Evolutionary conservation across 1,140 invertebrate species (phyloP).

Genomic region (Trichonephila inaurata): DNA sequence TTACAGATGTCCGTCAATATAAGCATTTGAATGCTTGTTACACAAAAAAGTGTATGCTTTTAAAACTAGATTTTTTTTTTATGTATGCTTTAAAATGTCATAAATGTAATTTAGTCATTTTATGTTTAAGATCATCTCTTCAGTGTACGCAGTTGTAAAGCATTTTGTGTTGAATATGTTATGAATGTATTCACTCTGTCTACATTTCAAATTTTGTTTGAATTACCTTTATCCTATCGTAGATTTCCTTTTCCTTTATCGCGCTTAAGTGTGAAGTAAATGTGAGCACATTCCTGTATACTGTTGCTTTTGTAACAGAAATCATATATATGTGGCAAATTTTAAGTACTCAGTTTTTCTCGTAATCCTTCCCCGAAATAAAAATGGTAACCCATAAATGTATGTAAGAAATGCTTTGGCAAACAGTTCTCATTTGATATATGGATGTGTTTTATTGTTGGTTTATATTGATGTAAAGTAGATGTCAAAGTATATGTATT

Average conservation of each 20-base stretch:
- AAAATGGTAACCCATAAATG: too few relatives aligned
- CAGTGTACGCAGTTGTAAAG: slow-evolving; percentile 3
- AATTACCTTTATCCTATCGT: not conserved
- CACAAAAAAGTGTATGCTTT: not conserved
- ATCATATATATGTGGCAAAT: not conserved
- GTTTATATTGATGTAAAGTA: too few relatives aligned
- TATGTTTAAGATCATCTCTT: slow-evolving; percentile 18
- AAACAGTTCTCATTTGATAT: too few relatives aligned
- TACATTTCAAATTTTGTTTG: not conserved
- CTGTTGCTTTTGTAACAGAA: slow-evolving; percentile 7
- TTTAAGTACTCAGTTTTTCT: not conserved
- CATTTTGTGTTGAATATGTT: slow-evolving; percentile 37
- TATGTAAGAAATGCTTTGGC: too few relatives aligned
- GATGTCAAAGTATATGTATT: too few relatives aligned
- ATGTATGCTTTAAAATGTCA: slow-evolving; percentile 24
- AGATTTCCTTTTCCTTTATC: not conserved
- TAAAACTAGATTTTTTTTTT: slow-evolving; percentile 25
- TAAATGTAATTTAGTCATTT: slow-evolving; percentile 32
- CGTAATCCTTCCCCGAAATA: too few relatives aligned
- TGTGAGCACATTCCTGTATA: not conserved
- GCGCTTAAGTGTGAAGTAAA: not conserved
- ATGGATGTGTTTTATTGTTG: too few relatives aligned
- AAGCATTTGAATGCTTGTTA: slow-evolving; percentile 48
- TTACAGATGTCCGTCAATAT: slow-evolving; percentile 25
- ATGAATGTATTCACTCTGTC: not conserved